Base-by-base conservation (phyloP, 2,797 vertebrate genomes). In the Macropodus opercularis region DNA sequence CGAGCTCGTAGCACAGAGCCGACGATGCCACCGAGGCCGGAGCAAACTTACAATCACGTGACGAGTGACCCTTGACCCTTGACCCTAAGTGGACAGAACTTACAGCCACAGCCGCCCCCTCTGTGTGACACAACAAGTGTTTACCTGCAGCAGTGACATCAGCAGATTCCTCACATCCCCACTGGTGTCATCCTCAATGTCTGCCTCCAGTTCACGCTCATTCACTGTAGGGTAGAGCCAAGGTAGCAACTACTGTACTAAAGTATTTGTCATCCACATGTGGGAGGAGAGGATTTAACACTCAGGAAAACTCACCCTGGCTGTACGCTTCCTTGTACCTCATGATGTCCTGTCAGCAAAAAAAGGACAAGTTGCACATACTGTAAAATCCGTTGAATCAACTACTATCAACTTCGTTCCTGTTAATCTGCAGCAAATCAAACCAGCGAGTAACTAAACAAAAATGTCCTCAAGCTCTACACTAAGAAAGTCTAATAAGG, bases 131-230 rank as follows among this genome's bases (percentile, higher is more conserved):
- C n/a, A n/a, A n/a, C n/a, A n/a, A n/a, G n/a, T 8, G 21, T 47
- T 88, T 61, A 99, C 97, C 96, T 97, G 93, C 41, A 98, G 83
- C 61, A 99, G 69, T 18, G 92, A 90, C 3, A 92, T 62, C 44
- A 99, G 72, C 68, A 98, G 88, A 79, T 94, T 95, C 79, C 14
- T 85, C 32, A 99, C 89, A 9, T 93, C 94, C 47, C 96, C 96
- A 9, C 94, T 96, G 38, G 95, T 98, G 54, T 99, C 97, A 1
- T 81, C 93, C 85, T 93, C 92, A 32, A 98, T 88, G 64, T 98
- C 97, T 1, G 88, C 90, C 61, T 95, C 95, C 53, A 99, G 85
- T 60, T 94, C 94, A 11, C 24, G 87, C 22, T 90, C 91, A 66
- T 95, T 92, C 57, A 95, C 97, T 99, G 80, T 1, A 36, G 46